phyloP scores from a whole-genome alignment of 2,888 invertebrate genomes.

The Orgyia antiqua region DNA sequence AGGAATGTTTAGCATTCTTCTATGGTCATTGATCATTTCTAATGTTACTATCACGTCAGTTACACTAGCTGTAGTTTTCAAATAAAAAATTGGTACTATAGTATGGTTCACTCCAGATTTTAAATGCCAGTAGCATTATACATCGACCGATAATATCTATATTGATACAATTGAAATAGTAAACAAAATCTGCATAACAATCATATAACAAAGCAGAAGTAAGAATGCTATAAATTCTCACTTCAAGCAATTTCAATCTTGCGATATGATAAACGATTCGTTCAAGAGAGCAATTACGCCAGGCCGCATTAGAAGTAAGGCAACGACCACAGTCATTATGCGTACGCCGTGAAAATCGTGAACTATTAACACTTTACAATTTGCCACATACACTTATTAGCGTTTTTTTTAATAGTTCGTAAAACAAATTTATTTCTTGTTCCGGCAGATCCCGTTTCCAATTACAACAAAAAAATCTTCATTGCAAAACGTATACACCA shows the following conservation, averaged over 20 bases:
- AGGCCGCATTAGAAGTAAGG: slow-evolving; percentile 40
- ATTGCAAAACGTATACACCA: slow-evolving; percentile 10
- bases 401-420: slow-evolving; percentile 14
- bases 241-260: slow-evolving; percentile 48
- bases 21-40: too few species aligned
- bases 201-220: slow-evolving; percentile 39
- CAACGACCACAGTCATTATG: slow-evolving; percentile 36
- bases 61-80: too few species aligned
- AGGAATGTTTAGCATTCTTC: too few species aligned
- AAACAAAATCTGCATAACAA: slow-evolving; percentile 11
- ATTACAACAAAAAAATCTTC: slow-evolving; percentile 18
- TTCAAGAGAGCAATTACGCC: slow-evolving; percentile 60
- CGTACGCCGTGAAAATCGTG: slow-evolving; percentile 47
- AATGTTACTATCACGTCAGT: too few species aligned
- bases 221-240: slow-evolving; percentile 43
- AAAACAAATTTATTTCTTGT: slow-evolving; percentile 14
- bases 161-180: too few species aligned
- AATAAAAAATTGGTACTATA: too few species aligned
- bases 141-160: too few species aligned
- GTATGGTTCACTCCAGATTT: too few species aligned
- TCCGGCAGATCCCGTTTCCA: slow-evolving; percentile 18
- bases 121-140: too few species aligned
- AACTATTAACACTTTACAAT: slow-evolving; percentile 52
- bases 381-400: slow-evolving; percentile 32
- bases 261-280: slow-evolving; percentile 69